A percentile compares a stretch with the other conserved stretches of the same genome.
These are phyloP conservation scores for Torymus auratus DNA, from an alignment of 2,888 invertebrate species.

Conservation along the genomic window DNA sequence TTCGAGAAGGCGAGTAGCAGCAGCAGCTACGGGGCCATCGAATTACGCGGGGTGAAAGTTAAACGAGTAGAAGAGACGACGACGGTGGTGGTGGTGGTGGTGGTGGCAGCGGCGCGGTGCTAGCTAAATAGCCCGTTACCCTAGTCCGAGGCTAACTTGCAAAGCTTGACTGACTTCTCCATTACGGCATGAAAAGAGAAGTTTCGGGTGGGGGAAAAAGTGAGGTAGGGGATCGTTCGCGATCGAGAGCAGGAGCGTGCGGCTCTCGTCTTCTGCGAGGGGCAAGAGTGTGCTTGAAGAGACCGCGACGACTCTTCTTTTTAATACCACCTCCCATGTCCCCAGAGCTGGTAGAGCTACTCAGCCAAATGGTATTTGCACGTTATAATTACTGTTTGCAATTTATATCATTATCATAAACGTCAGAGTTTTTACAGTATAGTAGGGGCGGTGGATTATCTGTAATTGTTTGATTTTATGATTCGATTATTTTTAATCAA, in stretches of 20 bases:
- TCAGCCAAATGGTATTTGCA: conserved; percentile 23
- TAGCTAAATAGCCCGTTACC: conserved; percentile 64
- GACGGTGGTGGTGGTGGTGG: neutral
- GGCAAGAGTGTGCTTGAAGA: neutral
- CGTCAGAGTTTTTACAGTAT: no score
- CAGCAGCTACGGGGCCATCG: neutral
- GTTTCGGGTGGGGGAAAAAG: conserved; percentile 17
- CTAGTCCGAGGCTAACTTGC: conserved; percentile 65
- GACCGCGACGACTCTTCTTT: neutral
- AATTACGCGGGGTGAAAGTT: conserved; percentile 57
- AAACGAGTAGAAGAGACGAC: conserved; percentile 57
- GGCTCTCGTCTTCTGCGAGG: neutral
- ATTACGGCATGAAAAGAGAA: conserved; percentile 63
- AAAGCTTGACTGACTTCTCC: conserved; percentile 71
- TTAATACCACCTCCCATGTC: conserved; percentile 3
- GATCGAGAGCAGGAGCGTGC: neutral
- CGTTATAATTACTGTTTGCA: conserved; percentile 34
- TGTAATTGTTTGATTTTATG: no score
- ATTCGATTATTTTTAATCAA: no score
- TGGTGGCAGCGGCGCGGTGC: no score
- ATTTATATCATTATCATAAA: conserved; percentile 11
- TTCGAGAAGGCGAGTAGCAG: neutral
- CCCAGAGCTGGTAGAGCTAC: neutral
- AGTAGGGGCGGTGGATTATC: no score
- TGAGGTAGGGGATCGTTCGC: neutral